Evolutionary conservation across 2,797 vertebrate genomes (phyloP).

Genomic region (Zalophus californianus): DNA sequence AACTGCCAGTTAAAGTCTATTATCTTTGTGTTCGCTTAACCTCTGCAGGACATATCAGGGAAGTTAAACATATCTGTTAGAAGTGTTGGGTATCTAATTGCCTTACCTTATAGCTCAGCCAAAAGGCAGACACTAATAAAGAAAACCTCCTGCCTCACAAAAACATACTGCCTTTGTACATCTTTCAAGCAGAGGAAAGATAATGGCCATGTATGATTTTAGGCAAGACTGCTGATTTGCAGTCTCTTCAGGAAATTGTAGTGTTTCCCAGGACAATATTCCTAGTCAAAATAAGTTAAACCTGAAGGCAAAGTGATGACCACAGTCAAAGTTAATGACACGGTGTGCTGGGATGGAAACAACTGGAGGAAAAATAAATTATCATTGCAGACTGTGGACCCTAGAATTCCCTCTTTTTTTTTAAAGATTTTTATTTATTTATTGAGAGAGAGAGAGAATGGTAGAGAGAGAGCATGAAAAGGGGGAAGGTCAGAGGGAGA

Average conservation of each 20-base stretch:
- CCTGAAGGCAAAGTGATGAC: slow-evolving; percentile 82
- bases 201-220: slow-evolving; percentile 68
- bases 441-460: too few relatives aligned
- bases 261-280: slow-evolving; percentile 83
- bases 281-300: slow-evolving; percentile 85
- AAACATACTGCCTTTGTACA: slow-evolving; percentile 65
- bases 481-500: too few relatives aligned
- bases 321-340: slow-evolving; percentile 86
- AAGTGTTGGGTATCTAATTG: slow-evolving; percentile 61
- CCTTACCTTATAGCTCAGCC: slow-evolving; percentile 68
- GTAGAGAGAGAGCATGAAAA: too few relatives aligned
- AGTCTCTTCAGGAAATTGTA: slow-evolving; percentile 86
- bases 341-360: slow-evolving; percentile 79
- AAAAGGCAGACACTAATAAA: slow-evolving; percentile 57
- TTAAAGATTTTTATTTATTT: too few relatives aligned
- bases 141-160: slow-evolving; percentile 52
- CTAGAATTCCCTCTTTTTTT: not conserved
- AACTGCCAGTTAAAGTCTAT: slow-evolving; percentile 60
- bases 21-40: slow-evolving; percentile 62
- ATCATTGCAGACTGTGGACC: slow-evolving; percentile 70
- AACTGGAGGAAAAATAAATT: slow-evolving; percentile 67
- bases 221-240: slow-evolving; percentile 83
- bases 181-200: slow-evolving; percentile 73
- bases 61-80: slow-evolving; percentile 56
- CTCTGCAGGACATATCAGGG: slow-evolving; percentile 69